Evolutionary conservation across 35 echinoderm and acorn worm genomes (phyloP).

Genomic region (Heliocidaris erythrogramma): DNA sequence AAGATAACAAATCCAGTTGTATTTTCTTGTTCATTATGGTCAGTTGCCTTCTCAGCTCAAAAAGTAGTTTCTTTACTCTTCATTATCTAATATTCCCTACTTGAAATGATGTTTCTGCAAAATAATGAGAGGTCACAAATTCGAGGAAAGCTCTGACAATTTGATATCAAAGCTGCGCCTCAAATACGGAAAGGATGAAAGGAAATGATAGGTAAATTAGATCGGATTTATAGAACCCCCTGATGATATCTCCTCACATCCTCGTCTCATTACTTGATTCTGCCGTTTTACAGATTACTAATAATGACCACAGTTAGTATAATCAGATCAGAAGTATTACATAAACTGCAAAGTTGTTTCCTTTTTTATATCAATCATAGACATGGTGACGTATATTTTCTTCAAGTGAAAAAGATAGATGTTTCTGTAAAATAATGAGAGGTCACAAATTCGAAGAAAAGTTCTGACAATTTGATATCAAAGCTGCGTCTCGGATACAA

Average conservation of each 20-base stretch:
- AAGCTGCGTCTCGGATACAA: background rate
- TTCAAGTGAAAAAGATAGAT: background rate
- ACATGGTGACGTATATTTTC: background rate
- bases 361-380: background rate
- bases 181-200: background rate
- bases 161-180: background rate
- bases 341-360: background rate
- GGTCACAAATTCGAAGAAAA: background rate
- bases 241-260: background rate
- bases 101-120: background rate
- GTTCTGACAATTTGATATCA: background rate
- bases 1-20: too few species aligned
- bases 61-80: background rate
- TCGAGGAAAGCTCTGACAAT: background rate
- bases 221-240: background rate
- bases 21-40: too few species aligned
- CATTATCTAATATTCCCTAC: background rate
- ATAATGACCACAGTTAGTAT: background rate
- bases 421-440: background rate
- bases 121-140: background rate
- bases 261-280: background rate
- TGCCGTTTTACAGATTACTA: background rate
- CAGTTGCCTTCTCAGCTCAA: background rate
- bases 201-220: background rate
- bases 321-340: background rate